Percentiles rank a stretch among this genome's conserved stretches.
These are phyloP conservation scores for Drosophila aff. DNA, from an alignment of 1,140 invertebrate genomes.

Conservation along the genomic window DNA sequence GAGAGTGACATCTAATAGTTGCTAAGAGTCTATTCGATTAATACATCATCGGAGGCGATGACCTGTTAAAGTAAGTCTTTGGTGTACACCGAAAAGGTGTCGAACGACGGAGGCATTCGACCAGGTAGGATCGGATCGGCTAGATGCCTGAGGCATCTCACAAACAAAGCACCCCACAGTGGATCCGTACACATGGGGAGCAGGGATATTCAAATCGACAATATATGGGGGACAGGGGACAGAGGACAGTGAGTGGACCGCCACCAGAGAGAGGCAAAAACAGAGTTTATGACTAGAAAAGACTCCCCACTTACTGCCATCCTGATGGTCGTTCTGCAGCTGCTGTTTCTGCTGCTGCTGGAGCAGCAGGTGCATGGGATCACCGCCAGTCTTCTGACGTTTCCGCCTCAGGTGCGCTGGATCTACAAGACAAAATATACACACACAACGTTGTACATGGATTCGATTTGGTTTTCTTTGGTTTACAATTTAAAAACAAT, in stretches of 20 bases:
- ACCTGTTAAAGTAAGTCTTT: constrained; percentile 72
- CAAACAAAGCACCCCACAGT: constrained; percentile 36
- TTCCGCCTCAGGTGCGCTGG: constrained; percentile 86
- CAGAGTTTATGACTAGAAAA: not conserved
- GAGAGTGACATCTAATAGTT: constrained; percentile 56
- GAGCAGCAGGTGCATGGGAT: constrained; percentile 86
- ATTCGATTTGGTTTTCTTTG: constrained; percentile 21
- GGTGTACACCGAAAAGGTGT: constrained; percentile 54
- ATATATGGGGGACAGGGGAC: constrained; percentile 1
- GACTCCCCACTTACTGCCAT: constrained; percentile 87
- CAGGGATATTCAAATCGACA: constrained; percentile 8
- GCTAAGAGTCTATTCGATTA: constrained; percentile 77
- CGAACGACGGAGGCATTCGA: constrained; percentile 36
- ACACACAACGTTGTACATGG: constrained; percentile 50
- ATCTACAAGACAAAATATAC: constrained; percentile 84
- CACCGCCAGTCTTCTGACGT: constrained; percentile 87
- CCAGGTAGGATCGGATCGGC: constrained; percentile 64
- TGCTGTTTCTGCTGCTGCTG: constrained; percentile 85
- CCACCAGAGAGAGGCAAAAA: constrained; percentile 30
- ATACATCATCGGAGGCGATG: constrained; percentile 64
- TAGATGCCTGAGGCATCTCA: constrained; percentile 36
- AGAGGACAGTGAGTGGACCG: constrained; percentile 10
- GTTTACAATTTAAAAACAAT: constrained; percentile 28
- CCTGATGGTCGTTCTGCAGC: constrained; percentile 84
- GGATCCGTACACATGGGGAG: constrained; percentile 17